These are phyloP conservation scores for Urocynchramus pylzowi DNA, from an alignment of 2,113 vertebrate species.

Conservation along the genomic window DNA sequence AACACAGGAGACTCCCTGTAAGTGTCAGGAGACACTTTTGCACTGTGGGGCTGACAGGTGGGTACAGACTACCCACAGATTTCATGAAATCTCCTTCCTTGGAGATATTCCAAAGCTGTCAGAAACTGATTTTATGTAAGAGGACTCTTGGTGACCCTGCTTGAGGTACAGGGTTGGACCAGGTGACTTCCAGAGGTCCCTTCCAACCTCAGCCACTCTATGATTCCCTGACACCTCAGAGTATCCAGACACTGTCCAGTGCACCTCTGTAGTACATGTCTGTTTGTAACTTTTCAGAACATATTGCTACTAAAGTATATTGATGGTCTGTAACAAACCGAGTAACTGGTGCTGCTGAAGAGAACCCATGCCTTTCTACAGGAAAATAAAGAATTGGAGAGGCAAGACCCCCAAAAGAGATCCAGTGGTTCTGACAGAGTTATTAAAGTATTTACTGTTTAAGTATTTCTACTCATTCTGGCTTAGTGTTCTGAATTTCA, in stretches of 20 bases:
- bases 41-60: neutral
- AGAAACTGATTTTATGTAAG: neutral
- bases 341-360: neutral
- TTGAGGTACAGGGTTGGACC: neutral
- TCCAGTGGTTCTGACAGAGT: neutral
- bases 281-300: neutral
- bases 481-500: neutral
- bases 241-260: neutral
- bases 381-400: neutral
- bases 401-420: neutral
- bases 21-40: neutral
- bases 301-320: neutral
- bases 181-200: neutral
- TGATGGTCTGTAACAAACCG: neutral
- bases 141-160: neutral
- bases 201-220: neutral
- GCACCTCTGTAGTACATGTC: accelerated
- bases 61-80: neutral
- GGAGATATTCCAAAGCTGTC: neutral
- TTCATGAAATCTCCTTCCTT: neutral
- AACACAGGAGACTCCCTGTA: neutral
- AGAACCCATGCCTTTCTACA: accelerated
- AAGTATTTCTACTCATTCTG: neutral
- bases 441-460: neutral
- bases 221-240: neutral